Conservation (phyloP, 2,797 vertebrate species). For the Pterois miles region DNA sequence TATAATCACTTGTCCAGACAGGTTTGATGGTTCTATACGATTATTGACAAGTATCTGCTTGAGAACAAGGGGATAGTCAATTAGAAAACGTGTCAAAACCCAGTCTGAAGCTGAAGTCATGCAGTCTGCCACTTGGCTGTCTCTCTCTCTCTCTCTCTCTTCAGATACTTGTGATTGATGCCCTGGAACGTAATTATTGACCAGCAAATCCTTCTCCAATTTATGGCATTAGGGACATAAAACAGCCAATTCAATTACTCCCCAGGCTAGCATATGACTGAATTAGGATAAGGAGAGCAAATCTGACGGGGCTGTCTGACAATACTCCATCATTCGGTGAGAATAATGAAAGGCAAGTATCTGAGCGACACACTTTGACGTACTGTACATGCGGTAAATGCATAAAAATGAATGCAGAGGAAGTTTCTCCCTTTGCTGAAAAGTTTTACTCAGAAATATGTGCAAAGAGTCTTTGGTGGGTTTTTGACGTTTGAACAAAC, state of each 20-base stretch:
- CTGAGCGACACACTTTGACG: background rate
- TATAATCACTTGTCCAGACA: conserved; percentile 36
- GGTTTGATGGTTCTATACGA: conserved; percentile 16
- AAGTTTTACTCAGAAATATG: conserved; percentile 17
- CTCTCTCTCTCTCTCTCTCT: conserved; percentile 4
- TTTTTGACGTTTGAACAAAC: conserved; percentile 51
- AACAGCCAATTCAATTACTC: conserved; percentile 57
- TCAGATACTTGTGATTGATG: conserved; percentile 51
- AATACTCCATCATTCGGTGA: conserved; percentile 28
- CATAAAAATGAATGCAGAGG: conserved; percentile 10
- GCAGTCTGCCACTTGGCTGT: background rate
- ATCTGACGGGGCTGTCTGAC: conserved; percentile 36
- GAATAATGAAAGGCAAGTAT: conserved; percentile 52
- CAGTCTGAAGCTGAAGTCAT: conserved; percentile 24
- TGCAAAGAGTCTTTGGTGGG: conserved; percentile 6
- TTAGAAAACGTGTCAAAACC: conserved; percentile 34
- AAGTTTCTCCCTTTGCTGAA: background rate
- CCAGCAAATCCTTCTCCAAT: conserved; percentile 62
- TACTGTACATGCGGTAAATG: background rate
- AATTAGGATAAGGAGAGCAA: conserved; percentile 48
- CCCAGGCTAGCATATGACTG: conserved; percentile 28
- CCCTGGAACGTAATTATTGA: conserved; percentile 56
- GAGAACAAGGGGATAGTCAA: conserved; percentile 38
- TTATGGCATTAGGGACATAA: conserved; percentile 59
- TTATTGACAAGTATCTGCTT: conserved; percentile 40